Conservation (phyloP, 1,140 invertebrate species). For the Maconellicoccus hirsutus region DNA sequence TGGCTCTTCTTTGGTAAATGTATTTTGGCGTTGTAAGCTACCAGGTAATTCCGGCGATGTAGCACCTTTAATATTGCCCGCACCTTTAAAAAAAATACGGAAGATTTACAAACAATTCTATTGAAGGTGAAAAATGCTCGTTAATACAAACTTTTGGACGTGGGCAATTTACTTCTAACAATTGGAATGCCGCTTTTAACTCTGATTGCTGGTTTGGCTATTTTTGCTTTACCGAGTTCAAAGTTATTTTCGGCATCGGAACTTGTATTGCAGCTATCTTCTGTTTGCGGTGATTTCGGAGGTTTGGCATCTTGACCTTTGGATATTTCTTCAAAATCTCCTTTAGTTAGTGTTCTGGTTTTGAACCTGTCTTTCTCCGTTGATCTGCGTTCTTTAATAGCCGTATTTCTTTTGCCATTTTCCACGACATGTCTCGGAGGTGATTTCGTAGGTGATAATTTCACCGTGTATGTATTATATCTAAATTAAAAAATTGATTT, state of each 20-base stretch:
- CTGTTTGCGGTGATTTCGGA: not conserved
- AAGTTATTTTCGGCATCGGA: not conserved
- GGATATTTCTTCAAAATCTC: conserved; percentile 25
- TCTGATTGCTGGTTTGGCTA: not conserved
- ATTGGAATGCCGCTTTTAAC: conserved; percentile 6
- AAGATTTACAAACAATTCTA: no score
- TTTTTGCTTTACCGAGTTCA: not conserved
- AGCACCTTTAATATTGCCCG: not conserved
- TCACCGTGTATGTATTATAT: conserved; percentile 8
- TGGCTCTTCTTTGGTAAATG: conserved; percentile 12
- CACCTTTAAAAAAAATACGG: not conserved
- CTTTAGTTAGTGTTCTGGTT: conserved; percentile 42
- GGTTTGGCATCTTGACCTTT: not conserved
- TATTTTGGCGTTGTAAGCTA: conserved; percentile 1
- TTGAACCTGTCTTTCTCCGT: conserved; percentile 47
- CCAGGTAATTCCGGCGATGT: not conserved
- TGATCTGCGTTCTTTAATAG: conserved; percentile 23
- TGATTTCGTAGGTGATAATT: not conserved
- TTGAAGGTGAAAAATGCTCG: no score
- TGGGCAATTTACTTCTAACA: not conserved
- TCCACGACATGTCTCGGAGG: not conserved
- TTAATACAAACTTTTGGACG: not conserved
- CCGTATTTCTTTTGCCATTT: not conserved
- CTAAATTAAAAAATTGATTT: not conserved
- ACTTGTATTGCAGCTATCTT: not conserved